Base-by-base conservation (phyloP, 2,113 vertebrate genomes). In the Egretta garzetta region DNA sequence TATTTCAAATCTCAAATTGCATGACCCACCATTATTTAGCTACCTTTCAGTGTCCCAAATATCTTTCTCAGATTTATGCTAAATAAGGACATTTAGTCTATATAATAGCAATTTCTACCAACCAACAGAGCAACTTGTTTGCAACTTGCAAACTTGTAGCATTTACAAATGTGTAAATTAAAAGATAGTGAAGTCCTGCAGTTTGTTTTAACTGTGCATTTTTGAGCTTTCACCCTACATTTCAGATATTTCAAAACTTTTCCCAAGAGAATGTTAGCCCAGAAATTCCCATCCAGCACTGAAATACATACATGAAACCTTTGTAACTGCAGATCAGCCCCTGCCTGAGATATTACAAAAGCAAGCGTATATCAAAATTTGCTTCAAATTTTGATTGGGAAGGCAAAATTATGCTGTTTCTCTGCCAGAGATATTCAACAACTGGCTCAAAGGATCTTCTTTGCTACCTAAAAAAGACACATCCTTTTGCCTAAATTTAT, bases 381-480 rank as follows among this genome's bases (percentile, higher is more conserved):
- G n/a, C 30, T 49, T 83, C 37, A 73, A 28, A 17, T 71, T 28
- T 55, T 89, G 32, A 37, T 4, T 77, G n/a, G 28, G 32, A 83
- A 0, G 0, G 47, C n/a, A 45, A 23, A 90, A 68, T 52, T 14
- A 82, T 28, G 11, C 2, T 15, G 8, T 39, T 60, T n/a, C 52
- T 35, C 50, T 84, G 35, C 22, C 10, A 52, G 39, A 58, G 18
- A 49, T 56, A 53, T 43, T 74, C 26, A 63, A 14, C 9, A 47
- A 18, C 55, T 37, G 15, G 30, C 41, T 37, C 84, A 19, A 74
- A 81, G 4, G 4, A 5, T 62, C 16, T 0, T 72, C 62, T 83
- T 43, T 80, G 37, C 12, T 33, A 60, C 14, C 15, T 52, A 11
- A 35, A 9, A 82, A 7, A 83, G 8, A 47, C 6, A 35, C 5